These are phyloP conservation scores for Nycticorax nycticorax DNA, from an alignment of 2,113 vertebrate genomes.

Conservation along the genomic window DNA sequence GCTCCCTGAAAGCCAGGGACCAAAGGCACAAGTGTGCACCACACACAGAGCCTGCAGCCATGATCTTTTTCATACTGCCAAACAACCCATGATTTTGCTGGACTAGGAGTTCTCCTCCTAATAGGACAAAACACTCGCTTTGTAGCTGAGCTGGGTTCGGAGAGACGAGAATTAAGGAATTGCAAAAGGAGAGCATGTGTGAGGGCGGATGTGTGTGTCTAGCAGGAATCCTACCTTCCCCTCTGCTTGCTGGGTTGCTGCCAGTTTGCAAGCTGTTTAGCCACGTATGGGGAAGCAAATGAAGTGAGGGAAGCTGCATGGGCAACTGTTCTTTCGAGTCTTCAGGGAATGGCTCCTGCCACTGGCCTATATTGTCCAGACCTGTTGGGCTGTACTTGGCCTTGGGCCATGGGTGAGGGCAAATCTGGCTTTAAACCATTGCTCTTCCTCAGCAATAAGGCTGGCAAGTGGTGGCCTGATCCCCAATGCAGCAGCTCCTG, in stretches of 20 bases:
- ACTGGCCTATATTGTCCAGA: background rate
- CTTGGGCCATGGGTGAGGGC: background rate
- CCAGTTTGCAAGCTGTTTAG: constrained; percentile 57
- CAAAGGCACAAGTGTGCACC: background rate
- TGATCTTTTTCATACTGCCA: background rate
- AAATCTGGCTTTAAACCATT: background rate
- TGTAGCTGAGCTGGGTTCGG: background rate
- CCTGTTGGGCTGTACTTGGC: background rate
- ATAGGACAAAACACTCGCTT: background rate
- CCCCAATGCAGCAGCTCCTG: background rate
- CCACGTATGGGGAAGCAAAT: background rate
- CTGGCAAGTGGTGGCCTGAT: background rate
- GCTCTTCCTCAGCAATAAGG: background rate
- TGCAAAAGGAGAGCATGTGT: background rate
- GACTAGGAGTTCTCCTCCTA: background rate
- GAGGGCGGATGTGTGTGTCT: background rate
- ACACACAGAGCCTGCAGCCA: background rate
- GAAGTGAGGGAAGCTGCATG: background rate
- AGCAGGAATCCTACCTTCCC: background rate
- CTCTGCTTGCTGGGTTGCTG: constrained; percentile 12
- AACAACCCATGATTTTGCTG: background rate
- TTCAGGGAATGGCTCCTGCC: constrained; percentile 8
- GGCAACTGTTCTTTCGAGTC: background rate
- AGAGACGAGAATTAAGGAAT: background rate
- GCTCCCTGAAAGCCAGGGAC: background rate